Percentiles rank a stretch among this genome's conserved stretches.
phyloP scores from a whole-genome alignment of 2,797 vertebrate genomes.

The Ptychobarbus kaznakovi region DNA sequence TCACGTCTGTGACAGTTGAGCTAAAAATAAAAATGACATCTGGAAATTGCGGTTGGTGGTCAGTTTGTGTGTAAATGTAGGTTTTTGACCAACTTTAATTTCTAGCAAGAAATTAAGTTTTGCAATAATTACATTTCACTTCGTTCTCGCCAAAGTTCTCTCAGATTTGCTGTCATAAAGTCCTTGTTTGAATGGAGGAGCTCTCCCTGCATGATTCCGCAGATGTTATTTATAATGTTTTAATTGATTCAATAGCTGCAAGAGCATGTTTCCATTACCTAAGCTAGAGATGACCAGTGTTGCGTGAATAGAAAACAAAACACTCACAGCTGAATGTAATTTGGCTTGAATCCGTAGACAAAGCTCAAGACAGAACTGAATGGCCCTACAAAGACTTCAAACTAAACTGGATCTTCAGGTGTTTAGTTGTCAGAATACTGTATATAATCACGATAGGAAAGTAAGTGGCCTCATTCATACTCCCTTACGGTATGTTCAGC shows the following conservation, averaged over 20 bases:
- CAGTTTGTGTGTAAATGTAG: neutral
- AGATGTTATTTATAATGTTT: neutral
- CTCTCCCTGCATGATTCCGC: neutral
- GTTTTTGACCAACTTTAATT: neutral
- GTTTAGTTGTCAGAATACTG: neutral
- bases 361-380: neutral
- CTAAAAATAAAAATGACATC: neutral
- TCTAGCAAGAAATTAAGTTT: neutral
- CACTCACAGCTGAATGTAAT: constrained; percentile 4
- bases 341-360: neutral
- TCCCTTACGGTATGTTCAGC: constrained; percentile 11
- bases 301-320: constrained; percentile 13
- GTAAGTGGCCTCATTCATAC: constrained; percentile 15
- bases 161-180: neutral
- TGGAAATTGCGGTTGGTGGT: neutral
- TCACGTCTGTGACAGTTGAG: neutral
- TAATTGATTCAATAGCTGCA: constrained; percentile 7
- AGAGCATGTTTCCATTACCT: neutral
- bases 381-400: neutral
- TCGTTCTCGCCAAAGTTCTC: neutral
- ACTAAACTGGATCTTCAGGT: constrained; percentile 11
- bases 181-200: neutral
- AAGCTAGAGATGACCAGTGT: neutral
- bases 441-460: neutral
- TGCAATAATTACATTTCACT: neutral